A percentile compares a stretch with the other conserved stretches of the same genome.
Evolutionary conservation across 2,888 invertebrate genomes (phyloP).

Genomic region (Plutella xylostella): DNA sequence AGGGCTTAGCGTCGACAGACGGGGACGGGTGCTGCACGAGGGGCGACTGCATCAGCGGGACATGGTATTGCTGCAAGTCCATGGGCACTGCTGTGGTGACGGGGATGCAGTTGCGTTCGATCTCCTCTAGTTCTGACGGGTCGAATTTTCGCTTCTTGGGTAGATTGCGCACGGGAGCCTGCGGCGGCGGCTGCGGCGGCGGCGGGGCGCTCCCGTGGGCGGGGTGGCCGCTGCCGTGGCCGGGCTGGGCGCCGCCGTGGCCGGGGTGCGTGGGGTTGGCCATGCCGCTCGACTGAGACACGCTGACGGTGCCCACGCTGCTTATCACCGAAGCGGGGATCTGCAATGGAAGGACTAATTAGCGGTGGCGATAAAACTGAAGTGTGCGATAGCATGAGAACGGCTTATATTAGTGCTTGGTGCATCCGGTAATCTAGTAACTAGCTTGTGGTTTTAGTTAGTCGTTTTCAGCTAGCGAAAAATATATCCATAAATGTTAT

Average conservation of each 20-base stretch:
- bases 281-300: slow-evolving; percentile 57
- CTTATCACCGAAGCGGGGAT: slow-evolving; percentile 71
- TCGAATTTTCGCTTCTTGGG: slow-evolving; percentile 95
- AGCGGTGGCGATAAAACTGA: too few species aligned
- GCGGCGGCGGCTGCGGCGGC: slow-evolving; percentile 48
- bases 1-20: slow-evolving; percentile 64
- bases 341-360: slow-evolving; percentile 30
- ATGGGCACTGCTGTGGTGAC: slow-evolving; percentile 29
- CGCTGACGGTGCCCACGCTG: slow-evolving; percentile 68
- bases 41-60: slow-evolving; percentile 40
- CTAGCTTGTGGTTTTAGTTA: too few species aligned
- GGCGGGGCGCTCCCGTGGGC: slow-evolving; percentile 44
- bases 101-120: slow-evolving; percentile 62
- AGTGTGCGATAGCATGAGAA: too few species aligned
- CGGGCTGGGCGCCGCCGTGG: slow-evolving; percentile 38
- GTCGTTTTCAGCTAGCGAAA: too few species aligned
- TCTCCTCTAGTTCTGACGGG: slow-evolving; percentile 81
- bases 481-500: too few species aligned
- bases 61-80: slow-evolving; percentile 36
- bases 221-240: slow-evolving; percentile 49
- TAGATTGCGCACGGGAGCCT: slow-evolving; percentile 78
- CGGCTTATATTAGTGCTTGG: too few species aligned
- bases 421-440: too few species aligned
- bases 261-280: slow-evolving; percentile 60
- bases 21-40: slow-evolving; percentile 64